These are phyloP conservation scores for Phyllopteryx taeniolatus DNA, from an alignment of 2,113 vertebrate genomes.

Conservation along the genomic window DNA sequence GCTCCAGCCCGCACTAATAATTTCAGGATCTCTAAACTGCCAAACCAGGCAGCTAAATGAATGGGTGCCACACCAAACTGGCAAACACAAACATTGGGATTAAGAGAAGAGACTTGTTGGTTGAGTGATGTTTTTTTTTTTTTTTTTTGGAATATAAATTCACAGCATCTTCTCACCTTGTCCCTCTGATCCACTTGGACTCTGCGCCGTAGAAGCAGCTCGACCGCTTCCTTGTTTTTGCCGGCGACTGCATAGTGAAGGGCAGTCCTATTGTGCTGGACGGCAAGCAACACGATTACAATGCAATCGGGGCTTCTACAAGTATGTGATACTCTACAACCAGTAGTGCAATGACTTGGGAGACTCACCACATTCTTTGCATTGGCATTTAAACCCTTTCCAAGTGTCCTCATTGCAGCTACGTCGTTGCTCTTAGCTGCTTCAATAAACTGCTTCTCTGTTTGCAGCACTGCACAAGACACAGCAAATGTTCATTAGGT, in stretches of 20 bases:
- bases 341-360: not conserved
- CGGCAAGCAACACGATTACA: slow-evolving; percentile 15
- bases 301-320: not conserved
- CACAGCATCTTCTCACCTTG: slow-evolving; percentile 71
- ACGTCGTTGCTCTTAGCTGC: slow-evolving; percentile 84
- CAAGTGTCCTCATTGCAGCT: slow-evolving; percentile 76
- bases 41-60: slow-evolving; percentile 89
- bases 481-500: not conserved
- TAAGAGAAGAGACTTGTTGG: not conserved
- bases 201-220: slow-evolving; percentile 82
- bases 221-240: slow-evolving; percentile 72
- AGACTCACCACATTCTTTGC: slow-evolving; percentile 80
- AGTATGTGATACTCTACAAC: not conserved
- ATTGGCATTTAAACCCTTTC: slow-evolving; percentile 78
- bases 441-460: slow-evolving; percentile 81
- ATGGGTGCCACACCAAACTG: slow-evolving; percentile 83
- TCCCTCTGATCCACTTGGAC: slow-evolving; percentile 83
- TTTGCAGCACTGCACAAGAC: slow-evolving; percentile 74
- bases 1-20: slow-evolving; percentile 84
- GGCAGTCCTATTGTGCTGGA: slow-evolving; percentile 79
- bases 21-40: slow-evolving; percentile 81
- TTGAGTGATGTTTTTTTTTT: not conserved
- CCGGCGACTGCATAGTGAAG: slow-evolving; percentile 86
- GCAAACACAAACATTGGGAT: slow-evolving; percentile 10
- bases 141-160: not conserved